A percentile compares a stretch with the other conserved stretches of the same genome.
Conservation (phyloP, 2,888 invertebrate genomes). For the Microctonus aethiopoides region DNA sequence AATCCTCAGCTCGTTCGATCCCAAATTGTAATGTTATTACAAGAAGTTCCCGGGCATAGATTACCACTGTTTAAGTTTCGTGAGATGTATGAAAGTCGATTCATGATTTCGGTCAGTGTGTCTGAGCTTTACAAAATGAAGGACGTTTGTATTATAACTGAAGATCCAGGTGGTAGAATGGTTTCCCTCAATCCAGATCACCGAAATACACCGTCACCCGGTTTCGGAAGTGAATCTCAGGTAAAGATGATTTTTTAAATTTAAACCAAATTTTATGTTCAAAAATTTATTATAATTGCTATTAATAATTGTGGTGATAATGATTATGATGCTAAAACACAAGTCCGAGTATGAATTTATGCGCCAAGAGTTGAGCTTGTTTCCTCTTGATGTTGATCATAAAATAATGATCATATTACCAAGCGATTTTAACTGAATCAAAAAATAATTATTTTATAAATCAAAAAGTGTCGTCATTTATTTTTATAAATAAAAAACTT, state of each 20-base stretch:
- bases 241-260: constrained; percentile 42
- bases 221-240: constrained; percentile 56
- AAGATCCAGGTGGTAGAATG: constrained; percentile 77
- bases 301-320: constrained; percentile 6
- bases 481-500: background rate
- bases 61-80: constrained; percentile 85
- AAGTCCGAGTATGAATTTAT: constrained; percentile 61
- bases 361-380: constrained; percentile 53
- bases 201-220: constrained; percentile 71
- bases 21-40: constrained; percentile 78
- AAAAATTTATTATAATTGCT: constrained; percentile 1
- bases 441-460: background rate
- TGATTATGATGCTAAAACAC: constrained; percentile 50
- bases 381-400: constrained; percentile 51
- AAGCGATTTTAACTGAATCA: constrained; percentile 48
- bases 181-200: constrained; percentile 76
- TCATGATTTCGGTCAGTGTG: constrained; percentile 78
- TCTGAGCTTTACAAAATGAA: constrained; percentile 80
- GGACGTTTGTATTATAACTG: constrained; percentile 82
- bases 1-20: constrained; percentile 75
- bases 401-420: constrained; percentile 53
- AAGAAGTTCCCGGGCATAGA: constrained; percentile 80
- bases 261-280: background rate
- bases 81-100: constrained; percentile 84
- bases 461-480: background rate